Evolutionary conservation across 2,888 invertebrate genomes (phyloP).

Genomic region (Hirudinaria manillensis): DNA sequence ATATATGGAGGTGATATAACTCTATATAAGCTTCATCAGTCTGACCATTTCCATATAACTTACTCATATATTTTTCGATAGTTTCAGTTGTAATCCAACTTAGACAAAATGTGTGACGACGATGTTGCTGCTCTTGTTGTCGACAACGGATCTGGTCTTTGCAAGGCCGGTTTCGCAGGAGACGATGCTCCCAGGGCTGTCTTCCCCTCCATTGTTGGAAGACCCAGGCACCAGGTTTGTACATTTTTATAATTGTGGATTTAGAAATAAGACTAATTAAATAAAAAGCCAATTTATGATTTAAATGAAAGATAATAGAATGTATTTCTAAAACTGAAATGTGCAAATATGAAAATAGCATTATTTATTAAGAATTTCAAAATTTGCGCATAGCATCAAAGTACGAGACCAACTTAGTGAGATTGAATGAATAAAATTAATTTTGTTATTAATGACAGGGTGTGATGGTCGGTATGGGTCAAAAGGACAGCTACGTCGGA

Average conservation of each 20-base stretch:
- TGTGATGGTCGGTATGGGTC: constrained; percentile 41
- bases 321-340: background rate
- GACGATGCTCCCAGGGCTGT: constrained; percentile 73
- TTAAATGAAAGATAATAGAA: background rate
- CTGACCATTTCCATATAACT: too few relatives aligned
- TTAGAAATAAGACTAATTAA: too few relatives aligned
- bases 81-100: constrained; percentile 10
- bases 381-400: too few relatives aligned
- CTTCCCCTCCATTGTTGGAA: constrained; percentile 74
- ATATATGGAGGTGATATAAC: background rate
- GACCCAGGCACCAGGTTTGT: constrained; percentile 55
- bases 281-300: too few relatives aligned
- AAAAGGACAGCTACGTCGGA: constrained; percentile 48
- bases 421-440: background rate
- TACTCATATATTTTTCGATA: too few relatives aligned
- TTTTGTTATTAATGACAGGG: constrained; percentile 22
- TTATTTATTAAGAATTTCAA: too few relatives aligned
- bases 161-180: constrained; percentile 70
- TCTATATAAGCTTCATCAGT: too few relatives aligned
- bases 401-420: too few relatives aligned
- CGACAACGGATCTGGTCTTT: constrained; percentile 64
- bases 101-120: constrained; percentile 41
- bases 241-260: background rate
- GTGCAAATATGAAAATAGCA: too few relatives aligned
- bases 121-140: constrained; percentile 54